A percentile compares a stretch with the other conserved stretches of the same genome.
Conservation (phyloP, 2,113 vertebrate species). For the Lophochroa leadbeateri region DNA sequence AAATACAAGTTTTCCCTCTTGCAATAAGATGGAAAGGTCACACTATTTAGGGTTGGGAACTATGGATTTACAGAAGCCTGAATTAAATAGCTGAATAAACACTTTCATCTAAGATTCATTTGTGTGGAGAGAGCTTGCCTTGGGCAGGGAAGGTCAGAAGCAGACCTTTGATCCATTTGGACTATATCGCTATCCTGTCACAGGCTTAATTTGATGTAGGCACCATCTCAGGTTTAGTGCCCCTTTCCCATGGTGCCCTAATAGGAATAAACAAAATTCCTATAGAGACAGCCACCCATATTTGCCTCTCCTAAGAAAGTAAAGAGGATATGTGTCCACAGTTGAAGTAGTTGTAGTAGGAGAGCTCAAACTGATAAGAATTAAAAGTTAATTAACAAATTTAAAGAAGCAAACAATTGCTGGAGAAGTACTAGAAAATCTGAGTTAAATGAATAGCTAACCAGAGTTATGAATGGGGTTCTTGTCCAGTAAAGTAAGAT, state of each 20-base stretch:
- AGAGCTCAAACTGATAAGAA: not conserved
- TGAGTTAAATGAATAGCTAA: not conserved
- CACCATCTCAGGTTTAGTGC: not conserved
- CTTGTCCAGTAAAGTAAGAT: not conserved
- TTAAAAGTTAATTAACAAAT: not conserved
- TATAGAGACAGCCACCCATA: not conserved
- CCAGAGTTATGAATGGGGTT: not conserved
- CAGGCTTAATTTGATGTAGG: not conserved
- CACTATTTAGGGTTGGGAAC: not conserved
- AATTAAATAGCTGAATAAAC: not conserved
- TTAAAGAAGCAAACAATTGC: not conserved
- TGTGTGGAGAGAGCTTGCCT: not conserved
- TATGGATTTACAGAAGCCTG: not conserved
- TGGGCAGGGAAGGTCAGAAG: not conserved
- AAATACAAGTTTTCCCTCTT: not conserved
- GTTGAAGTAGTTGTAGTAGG: not conserved
- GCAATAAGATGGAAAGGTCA: not conserved
- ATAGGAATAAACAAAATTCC: not conserved
- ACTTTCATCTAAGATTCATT: conserved; percentile 34
- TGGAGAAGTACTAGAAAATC: not conserved
- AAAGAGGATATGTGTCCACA: fast-evolving
- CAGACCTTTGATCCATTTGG: conserved; percentile 24
- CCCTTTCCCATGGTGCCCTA: not conserved
- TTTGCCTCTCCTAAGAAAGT: not conserved
- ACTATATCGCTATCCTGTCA: not conserved